These are phyloP conservation scores for Aldabrachelys gigantea DNA, from an alignment of 2,113 vertebrate species.

Conservation along the genomic window DNA sequence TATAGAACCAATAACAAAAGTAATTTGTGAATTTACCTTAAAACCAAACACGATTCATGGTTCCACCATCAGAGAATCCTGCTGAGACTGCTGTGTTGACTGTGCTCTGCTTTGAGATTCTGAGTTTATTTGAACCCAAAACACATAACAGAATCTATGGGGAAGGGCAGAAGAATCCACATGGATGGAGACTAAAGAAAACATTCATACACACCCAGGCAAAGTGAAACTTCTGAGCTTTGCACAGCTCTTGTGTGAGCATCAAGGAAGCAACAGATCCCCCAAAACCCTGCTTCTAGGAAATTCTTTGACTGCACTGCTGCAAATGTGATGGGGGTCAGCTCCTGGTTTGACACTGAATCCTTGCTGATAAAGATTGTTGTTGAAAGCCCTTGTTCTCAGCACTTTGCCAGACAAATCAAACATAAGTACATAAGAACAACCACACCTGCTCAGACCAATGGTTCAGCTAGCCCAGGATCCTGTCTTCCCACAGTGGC, in stretches of 20 bases:
- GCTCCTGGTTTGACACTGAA: neutral
- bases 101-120: neutral
- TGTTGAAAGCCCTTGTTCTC: neutral
- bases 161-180: neutral
- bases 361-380: neutral
- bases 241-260: neutral
- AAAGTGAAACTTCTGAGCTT: neutral
- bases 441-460: neutral
- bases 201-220: neutral
- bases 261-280: neutral
- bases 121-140: neutral
- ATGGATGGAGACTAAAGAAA: neutral
- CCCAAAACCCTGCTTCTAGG: neutral
- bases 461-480: neutral
- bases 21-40: neutral
- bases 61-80: neutral
- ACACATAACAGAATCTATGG: neutral
- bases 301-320: neutral
- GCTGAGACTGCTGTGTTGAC: neutral
- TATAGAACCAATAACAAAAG: neutral
- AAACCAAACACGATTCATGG: neutral
- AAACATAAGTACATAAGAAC: neutral
- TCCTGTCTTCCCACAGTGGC: neutral
- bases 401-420: neutral
- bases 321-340: neutral